Evolutionary conservation across 2,797 vertebrate species (phyloP).

Genomic region (Danio choprae): DNA sequence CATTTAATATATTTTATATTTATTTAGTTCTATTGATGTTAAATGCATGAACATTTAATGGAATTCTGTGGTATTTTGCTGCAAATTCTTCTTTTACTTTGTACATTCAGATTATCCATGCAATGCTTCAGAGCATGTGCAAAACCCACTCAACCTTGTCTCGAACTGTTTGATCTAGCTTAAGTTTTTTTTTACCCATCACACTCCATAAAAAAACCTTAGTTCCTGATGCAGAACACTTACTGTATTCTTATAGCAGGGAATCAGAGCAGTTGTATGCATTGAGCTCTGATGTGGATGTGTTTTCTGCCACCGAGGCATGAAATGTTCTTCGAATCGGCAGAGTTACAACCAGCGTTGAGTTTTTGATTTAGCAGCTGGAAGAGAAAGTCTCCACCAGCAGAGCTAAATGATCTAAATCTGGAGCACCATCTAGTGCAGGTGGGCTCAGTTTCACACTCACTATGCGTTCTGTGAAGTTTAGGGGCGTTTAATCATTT

Average conservation of each 20-base stretch:
- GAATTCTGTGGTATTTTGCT: not conserved
- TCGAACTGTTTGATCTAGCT: not conserved
- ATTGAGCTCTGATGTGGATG: conserved; percentile 29
- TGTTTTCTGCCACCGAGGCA: conserved; percentile 54
- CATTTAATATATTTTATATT: too few species aligned
- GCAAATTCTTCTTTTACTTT: too few species aligned
- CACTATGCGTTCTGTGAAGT: conserved; percentile 21
- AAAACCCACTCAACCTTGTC: not conserved
- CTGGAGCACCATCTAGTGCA: conserved; percentile 36
- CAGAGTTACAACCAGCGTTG: conserved; percentile 61
- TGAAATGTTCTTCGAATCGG: conserved; percentile 63
- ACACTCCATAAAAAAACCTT: conserved; percentile 2
- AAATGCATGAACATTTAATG: not conserved
- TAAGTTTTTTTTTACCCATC: not conserved
- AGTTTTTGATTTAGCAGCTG: conserved; percentile 64
- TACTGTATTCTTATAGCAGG: not conserved
- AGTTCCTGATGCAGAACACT: not conserved
- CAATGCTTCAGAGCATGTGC: not conserved
- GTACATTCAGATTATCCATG: not conserved
- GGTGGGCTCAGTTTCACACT: conserved; percentile 35
- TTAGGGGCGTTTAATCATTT: conserved; percentile 8
- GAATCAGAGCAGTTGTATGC: conserved; percentile 3
- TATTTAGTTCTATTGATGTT: not conserved
- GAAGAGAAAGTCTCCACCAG: conserved; percentile 54
- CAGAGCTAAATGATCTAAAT: conserved; percentile 30